phyloP scores from a whole-genome alignment of 1,140 invertebrate genomes.

The Gryon sp. region DNA sequence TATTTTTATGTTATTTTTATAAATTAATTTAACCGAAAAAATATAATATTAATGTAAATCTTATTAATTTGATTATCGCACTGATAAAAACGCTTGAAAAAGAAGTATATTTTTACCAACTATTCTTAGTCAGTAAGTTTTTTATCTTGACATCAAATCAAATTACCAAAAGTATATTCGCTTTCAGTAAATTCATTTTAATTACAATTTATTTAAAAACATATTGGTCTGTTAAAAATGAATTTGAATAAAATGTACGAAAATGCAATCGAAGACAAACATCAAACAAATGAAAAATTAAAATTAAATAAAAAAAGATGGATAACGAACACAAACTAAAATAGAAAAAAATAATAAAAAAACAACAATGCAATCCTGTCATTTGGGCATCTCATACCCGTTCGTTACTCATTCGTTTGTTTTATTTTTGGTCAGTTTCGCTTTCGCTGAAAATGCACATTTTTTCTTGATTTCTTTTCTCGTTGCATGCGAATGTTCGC shows the following conservation, averaged over 20 bases:
- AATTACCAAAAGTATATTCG: too few species aligned
- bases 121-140: too few species aligned
- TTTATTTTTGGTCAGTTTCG: slow-evolving; percentile 28
- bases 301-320: not conserved
- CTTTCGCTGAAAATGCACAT: slow-evolving; percentile 12
- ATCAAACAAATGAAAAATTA: not conserved
- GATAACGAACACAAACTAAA: not conserved
- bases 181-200: too few species aligned
- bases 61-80: too few species aligned
- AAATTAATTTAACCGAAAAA: too few species aligned
- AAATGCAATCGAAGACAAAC: not conserved
- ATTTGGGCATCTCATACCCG: slow-evolving; percentile 12
- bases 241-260: not conserved
- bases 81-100: too few species aligned
- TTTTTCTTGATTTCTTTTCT: too few species aligned
- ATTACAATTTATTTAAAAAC: too few species aligned
- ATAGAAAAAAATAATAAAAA: not conserved
- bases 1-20: too few species aligned
- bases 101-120: too few species aligned
- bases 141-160: too few species aligned
- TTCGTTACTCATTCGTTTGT: slow-evolving; percentile 10
- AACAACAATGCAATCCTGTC: slow-evolving; percentile 8
- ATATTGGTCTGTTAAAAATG: not conserved
- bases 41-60: too few species aligned
- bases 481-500: slow-evolving; percentile 14